phyloP scores from a whole-genome alignment of 2,888 invertebrate genomes.

The Rhingia campestris region DNA sequence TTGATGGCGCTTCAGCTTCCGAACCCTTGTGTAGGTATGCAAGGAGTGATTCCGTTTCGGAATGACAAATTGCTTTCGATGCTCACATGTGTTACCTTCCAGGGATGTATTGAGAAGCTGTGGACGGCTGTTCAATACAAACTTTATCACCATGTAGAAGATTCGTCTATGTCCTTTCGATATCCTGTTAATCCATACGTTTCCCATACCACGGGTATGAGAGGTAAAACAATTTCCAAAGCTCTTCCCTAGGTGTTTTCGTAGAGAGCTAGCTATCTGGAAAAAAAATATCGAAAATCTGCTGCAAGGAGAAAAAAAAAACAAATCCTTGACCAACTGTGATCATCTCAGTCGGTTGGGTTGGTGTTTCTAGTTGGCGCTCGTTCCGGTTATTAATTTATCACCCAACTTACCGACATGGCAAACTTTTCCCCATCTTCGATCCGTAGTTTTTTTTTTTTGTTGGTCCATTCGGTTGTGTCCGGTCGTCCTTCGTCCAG shows the following conservation, averaged over 20 bases:
- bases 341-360: slow-evolving; percentile 53
- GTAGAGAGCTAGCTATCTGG: background rate
- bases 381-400: slow-evolving; percentile 74
- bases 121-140: slow-evolving; percentile 40
- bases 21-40: slow-evolving; percentile 10
- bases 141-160: slow-evolving; percentile 66
- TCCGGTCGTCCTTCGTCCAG: slow-evolving; percentile 60
- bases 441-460: slow-evolving; percentile 26
- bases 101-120: slow-evolving; percentile 62
- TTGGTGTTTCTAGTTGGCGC: slow-evolving; percentile 59
- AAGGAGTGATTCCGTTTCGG: slow-evolving; percentile 5
- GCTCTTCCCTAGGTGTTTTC: slow-evolving; percentile 59
- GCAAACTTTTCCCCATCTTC: slow-evolving; percentile 63
- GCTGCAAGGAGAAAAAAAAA: slow-evolving; percentile 31
- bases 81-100: slow-evolving; percentile 70
- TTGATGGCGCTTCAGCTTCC: slow-evolving; percentile 35
- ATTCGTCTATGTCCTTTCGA: slow-evolving; percentile 43
- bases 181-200: slow-evolving; percentile 52
- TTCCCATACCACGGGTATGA: background rate
- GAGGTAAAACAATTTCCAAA: slow-evolving; percentile 67
- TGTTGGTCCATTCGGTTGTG: background rate
- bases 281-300: slow-evolving; percentile 26
- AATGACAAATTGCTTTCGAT: slow-evolving; percentile 70
- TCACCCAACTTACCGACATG: slow-evolving; percentile 70
- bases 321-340: slow-evolving; percentile 73